Base-by-base conservation (phyloP, 2,797 vertebrate genomes). In the Odontamblyopus lacepedii region DNA sequence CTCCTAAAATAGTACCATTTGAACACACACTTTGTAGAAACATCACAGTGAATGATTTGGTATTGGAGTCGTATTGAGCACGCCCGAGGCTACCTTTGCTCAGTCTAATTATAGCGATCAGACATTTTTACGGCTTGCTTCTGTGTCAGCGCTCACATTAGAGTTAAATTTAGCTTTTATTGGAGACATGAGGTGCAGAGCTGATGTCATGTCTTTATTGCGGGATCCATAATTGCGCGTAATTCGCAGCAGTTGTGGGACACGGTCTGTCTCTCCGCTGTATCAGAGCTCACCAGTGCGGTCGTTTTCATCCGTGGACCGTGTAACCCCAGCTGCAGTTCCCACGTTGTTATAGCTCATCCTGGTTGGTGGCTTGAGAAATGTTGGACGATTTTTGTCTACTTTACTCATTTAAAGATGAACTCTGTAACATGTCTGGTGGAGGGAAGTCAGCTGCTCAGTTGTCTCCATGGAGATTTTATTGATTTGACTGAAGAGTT, bases 141-240 rank as follows among this genome's bases (percentile, higher is more conserved):
- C 80, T 79, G 84, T 85, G 79, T 81, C 84, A 80, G 76, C 61
- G 63, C 72, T 70, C 74, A 3, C 78, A 73, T 76, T 76, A 50
- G 71, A 27, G 38, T 78, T 86, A 76, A 82, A 80, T 35, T 59
- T 29, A 48, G 72, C 65, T 89, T 87, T 89, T 84, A 89, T 88
- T 78, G 51, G 82, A 65, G 72, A 80, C 78, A 77, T 71, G 67
- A 71, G 78, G 81, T 69, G 82, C 76, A 44, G 71, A 76, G 32
- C 67, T 89, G 91, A 89, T 85, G 91, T 92, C 91, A 91, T 87
- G 78, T 77, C 78, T 85, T 87, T 79, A 86, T 69, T 61, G 78
- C 5, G 23, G 76, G 83, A 71, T 84, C 85, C 80, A 79, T 87
- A 83, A 88, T 86, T 87, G 79, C 80, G 72, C 66, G 73, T 88